Base-by-base conservation (phyloP, 2,113 vertebrate genomes). In the Amphiprion percula region DNA sequence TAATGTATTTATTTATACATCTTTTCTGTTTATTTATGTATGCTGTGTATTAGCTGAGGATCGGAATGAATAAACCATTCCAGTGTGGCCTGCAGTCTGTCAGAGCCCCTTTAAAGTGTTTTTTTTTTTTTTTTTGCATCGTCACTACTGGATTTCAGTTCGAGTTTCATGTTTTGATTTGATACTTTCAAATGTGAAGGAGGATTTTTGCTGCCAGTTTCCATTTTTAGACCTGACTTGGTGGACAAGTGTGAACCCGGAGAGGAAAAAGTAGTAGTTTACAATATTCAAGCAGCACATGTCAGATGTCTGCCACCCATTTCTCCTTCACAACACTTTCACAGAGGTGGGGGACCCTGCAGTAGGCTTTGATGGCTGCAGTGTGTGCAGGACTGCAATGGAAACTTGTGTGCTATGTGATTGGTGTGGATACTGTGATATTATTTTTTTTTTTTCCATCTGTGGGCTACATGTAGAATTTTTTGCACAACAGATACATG, bases 11-110 rank as follows among this genome's bases (percentile, higher is more conserved):
- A 78, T 81, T 81, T 75, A 82, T 77, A 41, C 11, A 24, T 23
- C 24, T 58, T 53, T 39, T 33, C 74, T 80, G 23, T 86, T 82
- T 74, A 80, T 80, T 74, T 84, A 71, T 83, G 30, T 39, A 7
- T 41, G 54, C 23, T 76, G 41, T 47, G 19, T 61, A 64, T 71
- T 54, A 74, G 60, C 64, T 44, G 26, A 68, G 44, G 54, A 50
- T 37, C 62, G 37, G 73, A 46, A 73, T 79, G 39, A 70, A 80
- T 77, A 77, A 79, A 66, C 24, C 17, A 46, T 67, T 59, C 16
- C 39, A 33, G 11, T 21, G 64, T 41, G 37, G 75, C 54, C 33
- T 4, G 17, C 39, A 61, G 39, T 41, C 52, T 28, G 55, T 72
- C 52, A 62, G 28, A 63, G 53, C 4, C 4, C 50, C 24, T 39